Evolutionary conservation across 2,113 vertebrate genomes (phyloP).

Genomic region (Pontoporia blainvillei): DNA sequence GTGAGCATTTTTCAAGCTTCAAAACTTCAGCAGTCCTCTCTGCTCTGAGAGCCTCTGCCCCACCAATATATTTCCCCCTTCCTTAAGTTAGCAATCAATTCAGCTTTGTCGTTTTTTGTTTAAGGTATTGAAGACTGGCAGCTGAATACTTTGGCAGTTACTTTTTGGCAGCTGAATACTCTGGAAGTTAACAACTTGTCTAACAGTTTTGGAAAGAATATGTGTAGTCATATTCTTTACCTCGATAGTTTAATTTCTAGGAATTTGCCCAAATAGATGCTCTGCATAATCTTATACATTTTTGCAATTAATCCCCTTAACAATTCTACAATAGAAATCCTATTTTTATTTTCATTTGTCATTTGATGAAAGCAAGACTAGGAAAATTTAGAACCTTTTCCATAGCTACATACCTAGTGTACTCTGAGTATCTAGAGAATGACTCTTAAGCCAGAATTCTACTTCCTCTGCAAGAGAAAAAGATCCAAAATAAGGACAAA

Average conservation of each 20-base stretch:
- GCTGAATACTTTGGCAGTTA: not conserved
- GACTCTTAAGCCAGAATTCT: not conserved
- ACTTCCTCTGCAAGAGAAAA: not conserved
- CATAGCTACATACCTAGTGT: not conserved
- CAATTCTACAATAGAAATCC: not conserved
- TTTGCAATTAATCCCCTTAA: not conserved
- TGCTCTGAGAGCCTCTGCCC: not conserved
- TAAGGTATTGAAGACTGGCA: not conserved
- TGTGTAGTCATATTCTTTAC: not conserved
- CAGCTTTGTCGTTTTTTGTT: not conserved
- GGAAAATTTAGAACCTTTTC: not conserved
- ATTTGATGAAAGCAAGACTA: not conserved
- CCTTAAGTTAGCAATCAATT: not conserved
- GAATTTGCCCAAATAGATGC: not conserved
- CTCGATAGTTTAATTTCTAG: not conserved
- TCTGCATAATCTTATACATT: not conserved
- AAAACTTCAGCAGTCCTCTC: not conserved
- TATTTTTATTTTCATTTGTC: conserved; percentile 1
- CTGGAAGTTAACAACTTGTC: not conserved
- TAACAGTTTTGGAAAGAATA: not conserved
- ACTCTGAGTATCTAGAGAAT: not conserved
- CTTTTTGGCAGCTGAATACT: not conserved
- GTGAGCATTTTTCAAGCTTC: not conserved
- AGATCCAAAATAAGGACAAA: not conserved
- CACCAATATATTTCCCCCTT: not conserved